Evolutionary conservation across 2,888 invertebrate genomes (phyloP), one percentile per base, ranked within the genome.

Genomic region (Macropis europaea): DNA sequence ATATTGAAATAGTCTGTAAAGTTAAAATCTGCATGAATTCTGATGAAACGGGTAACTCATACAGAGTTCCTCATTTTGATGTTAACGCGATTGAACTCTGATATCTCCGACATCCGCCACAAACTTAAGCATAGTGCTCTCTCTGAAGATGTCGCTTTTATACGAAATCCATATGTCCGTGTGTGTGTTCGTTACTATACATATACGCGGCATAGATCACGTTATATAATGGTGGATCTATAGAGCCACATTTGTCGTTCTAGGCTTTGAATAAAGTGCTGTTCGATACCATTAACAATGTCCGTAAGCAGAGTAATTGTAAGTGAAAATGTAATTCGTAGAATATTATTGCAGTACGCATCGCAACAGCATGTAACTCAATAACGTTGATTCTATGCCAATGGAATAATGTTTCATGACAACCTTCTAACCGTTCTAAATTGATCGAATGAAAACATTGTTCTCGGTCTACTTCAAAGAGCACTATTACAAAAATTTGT

Each of bases 231-330:
- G 61, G 59, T 54, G 43, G 17, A 42, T 30, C 38, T 30, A 11
- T 67, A 60, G 52, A 28, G 40, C 4, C 52, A 53, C 68, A 50
- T 61, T 60, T 54, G 60, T 56, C 26, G 52, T 40, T 40, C 56
- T 57, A 11, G 30, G 11, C 32, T 72, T 76, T 68, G 11, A 9
- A 22, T 17, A 45, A 24, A 52, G 22, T 47, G 19, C 50, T 60
- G 15, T 26, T 50, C 24, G 15, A 52, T 15, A 13, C 7, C 32
- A 17, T 28, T 40, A 36, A 73, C 53, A 32, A 80, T 80, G 79
- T 81, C 81, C 50, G 64, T 76, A 3, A 73, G 67, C 53, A 73
- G 53, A 71, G 9, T 80, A 69, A 81, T 80, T 60, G 81, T 80
- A 56, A 77, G 79, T 68, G 42, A 15, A 36, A 42, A 9, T 22